phyloP scores from a whole-genome alignment of 1,140 invertebrate species.

The Drosophila leontia region DNA sequence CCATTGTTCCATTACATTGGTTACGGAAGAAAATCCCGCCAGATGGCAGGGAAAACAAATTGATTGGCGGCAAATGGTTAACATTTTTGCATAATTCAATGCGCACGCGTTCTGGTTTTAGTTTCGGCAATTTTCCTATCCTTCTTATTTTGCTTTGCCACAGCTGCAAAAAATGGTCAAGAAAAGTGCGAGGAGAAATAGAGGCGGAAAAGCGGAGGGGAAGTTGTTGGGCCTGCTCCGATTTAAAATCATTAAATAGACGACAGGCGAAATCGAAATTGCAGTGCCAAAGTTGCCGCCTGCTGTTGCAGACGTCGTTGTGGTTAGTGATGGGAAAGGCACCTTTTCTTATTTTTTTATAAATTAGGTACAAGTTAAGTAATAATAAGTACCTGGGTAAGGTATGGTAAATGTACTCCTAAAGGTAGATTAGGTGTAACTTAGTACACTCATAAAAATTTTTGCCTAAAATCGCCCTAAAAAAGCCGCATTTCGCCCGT shows the following conservation, averaged over 20 bases:
- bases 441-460: too few relatives aligned
- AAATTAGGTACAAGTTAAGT: not conserved
- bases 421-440: not conserved
- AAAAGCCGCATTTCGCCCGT: too few relatives aligned
- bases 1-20: slow-evolving; percentile 21
- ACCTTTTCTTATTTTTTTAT: too few relatives aligned
- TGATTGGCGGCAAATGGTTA: slow-evolving; percentile 57
- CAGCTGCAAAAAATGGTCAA: slow-evolving; percentile 58
- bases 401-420: not conserved
- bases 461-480: too few relatives aligned
- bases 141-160: slow-evolving; percentile 23
- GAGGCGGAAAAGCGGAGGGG: slow-evolving; percentile 8
- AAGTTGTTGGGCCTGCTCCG: slow-evolving; percentile 49
- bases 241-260: slow-evolving; percentile 72
- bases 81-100: slow-evolving; percentile 71
- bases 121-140: slow-evolving; percentile 56
- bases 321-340: slow-evolving; percentile 19
- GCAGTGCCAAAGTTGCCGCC: slow-evolving; percentile 57
- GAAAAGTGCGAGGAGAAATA: not conserved
- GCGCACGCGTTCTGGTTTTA: slow-evolving; percentile 68
- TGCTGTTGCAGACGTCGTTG: slow-evolving; percentile 37
- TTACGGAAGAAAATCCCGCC: slow-evolving; percentile 20
- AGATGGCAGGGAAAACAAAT: slow-evolving; percentile 38
- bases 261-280: slow-evolving; percentile 71
- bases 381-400: not conserved